A percentile compares a stretch with the other conserved stretches of the same genome.
Evolutionary conservation across 1,140 invertebrate species (phyloP).

Genomic region (Dolichoris vasculosae): DNA sequence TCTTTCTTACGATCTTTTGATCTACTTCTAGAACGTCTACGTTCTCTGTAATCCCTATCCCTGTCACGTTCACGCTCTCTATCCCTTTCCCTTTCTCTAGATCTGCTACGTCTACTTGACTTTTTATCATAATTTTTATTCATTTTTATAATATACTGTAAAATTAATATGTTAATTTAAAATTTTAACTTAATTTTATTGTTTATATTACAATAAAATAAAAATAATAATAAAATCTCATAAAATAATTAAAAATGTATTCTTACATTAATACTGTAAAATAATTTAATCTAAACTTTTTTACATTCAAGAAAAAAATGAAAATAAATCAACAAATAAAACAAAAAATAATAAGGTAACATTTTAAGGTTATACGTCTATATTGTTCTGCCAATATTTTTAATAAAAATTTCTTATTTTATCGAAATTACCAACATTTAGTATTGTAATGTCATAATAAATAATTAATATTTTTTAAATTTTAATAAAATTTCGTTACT

Average conservation of each 20-base stretch:
- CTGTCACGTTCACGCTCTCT: slow-evolving; percentile 62
- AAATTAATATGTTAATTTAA: background rate
- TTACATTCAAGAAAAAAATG: too few species aligned
- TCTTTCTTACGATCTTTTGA: slow-evolving; percentile 68
- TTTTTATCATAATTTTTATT: slow-evolving; percentile 68
- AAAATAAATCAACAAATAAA: too few species aligned
- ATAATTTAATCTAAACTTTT: too few species aligned
- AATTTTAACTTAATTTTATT: background rate
- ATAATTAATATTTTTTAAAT: too few species aligned
- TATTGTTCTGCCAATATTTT: too few species aligned
- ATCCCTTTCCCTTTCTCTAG: slow-evolving; percentile 64
- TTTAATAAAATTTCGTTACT: background rate
- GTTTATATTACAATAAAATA: background rate
- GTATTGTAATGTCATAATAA: too few species aligned
- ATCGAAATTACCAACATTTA: too few species aligned
- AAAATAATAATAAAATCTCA: background rate
- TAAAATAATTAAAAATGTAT: too few species aligned
- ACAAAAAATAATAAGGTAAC: too few species aligned
- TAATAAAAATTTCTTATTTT: too few species aligned
- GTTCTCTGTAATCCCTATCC: slow-evolving; percentile 67
- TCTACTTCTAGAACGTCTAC: slow-evolving; percentile 65
- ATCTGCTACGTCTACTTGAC: slow-evolving; percentile 64
- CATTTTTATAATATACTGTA: slow-evolving; percentile 56
- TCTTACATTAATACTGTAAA: too few species aligned
- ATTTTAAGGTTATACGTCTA: too few species aligned